phyloP scores from a whole-genome alignment of 2,797 vertebrate species.

The Spizella passerina region DNA sequence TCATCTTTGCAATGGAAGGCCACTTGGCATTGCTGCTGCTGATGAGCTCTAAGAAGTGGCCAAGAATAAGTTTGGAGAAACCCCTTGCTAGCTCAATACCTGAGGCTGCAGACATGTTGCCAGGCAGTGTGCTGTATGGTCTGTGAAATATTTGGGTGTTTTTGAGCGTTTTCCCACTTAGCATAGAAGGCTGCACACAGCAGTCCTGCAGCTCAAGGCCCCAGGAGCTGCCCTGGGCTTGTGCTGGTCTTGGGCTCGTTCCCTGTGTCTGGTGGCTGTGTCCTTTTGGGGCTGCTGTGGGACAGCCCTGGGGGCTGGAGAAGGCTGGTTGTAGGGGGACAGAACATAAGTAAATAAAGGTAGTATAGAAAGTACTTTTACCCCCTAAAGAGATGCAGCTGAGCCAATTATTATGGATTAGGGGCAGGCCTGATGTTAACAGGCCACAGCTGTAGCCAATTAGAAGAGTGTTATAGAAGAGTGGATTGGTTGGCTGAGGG shows the following conservation, averaged over 20 bases:
- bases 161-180: not conserved
- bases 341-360: too few species aligned
- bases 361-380: too few species aligned
- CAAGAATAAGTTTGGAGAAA: not conserved
- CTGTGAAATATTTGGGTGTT: not conserved
- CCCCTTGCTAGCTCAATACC: not conserved
- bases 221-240: not conserved
- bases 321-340: not conserved
- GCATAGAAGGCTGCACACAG: rapidly evolving
- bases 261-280: not conserved
- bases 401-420: too few species aligned
- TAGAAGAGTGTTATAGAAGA: too few species aligned
- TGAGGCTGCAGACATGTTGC: not conserved
- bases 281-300: rapidly evolving
- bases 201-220: too few species aligned
- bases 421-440: too few species aligned
- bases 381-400: too few species aligned
- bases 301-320: not conserved
- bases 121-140: not conserved
- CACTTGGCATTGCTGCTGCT: not conserved
- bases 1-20: not conserved
- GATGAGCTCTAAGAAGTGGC: not conserved
- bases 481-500: too few species aligned
- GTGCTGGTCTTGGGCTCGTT: not conserved
- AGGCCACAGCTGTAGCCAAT: too few species aligned